Conservation (phyloP, 2,797 vertebrate species). For the Odontamblyopus lacepedii region DNA sequence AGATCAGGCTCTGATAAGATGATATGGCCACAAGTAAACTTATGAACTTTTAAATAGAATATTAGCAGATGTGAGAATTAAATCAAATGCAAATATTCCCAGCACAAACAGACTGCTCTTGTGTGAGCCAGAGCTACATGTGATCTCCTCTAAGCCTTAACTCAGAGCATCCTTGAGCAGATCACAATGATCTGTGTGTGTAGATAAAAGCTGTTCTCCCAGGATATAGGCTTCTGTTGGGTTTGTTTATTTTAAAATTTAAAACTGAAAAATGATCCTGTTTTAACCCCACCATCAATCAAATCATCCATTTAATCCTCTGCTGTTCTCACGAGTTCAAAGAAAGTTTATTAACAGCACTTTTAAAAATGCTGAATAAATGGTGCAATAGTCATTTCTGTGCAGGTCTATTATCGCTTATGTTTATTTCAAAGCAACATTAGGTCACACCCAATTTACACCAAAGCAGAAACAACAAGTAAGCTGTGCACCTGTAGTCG, state of each 20-base stretch:
- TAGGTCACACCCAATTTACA: too few species aligned
- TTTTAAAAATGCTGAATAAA: not conserved
- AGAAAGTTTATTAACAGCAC: not conserved
- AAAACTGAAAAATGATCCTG: slow-evolving; percentile 3
- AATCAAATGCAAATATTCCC: slow-evolving; percentile 20
- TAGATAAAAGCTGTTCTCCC: slow-evolving; percentile 12
- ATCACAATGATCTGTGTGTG: slow-evolving; percentile 26
- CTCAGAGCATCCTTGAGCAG: slow-evolving; percentile 27
- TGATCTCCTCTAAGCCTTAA: slow-evolving; percentile 14
- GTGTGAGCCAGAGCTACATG: slow-evolving; percentile 19
- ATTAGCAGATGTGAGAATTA: not conserved
- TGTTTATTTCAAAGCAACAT: too few species aligned
- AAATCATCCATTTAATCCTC: not conserved
- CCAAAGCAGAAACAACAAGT: too few species aligned
- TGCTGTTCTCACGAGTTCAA: not conserved
- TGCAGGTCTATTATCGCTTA: not conserved
- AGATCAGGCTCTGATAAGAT: too few species aligned
- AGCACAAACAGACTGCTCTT: slow-evolving; percentile 18
- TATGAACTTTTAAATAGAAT: too few species aligned
- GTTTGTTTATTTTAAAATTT: not conserved
- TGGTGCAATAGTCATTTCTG: not conserved
- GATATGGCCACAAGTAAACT: too few species aligned
- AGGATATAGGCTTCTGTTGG: not conserved
- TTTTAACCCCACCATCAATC: slow-evolving; percentile 7
- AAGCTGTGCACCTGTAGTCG: too few species aligned